phyloP scores from a whole-genome alignment of 2,797 vertebrate species.

The Coregonus suidteri region DNA sequence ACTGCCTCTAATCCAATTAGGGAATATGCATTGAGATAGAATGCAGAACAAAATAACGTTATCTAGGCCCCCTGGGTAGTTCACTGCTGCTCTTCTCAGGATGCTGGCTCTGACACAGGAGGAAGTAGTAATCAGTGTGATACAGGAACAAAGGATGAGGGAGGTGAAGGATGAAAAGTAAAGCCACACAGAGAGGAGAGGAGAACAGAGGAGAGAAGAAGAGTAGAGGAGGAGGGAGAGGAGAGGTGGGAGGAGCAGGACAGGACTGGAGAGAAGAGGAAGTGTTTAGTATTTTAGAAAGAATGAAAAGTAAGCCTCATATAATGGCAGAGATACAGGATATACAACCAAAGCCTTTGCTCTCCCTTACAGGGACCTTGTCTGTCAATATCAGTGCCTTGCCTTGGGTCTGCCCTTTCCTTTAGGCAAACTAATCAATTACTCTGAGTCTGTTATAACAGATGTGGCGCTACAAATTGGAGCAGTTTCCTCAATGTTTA shows the following conservation, averaged over 20 bases:
- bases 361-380: neutral
- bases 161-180: neutral
- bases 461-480: too few relatives aligned
- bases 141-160: neutral
- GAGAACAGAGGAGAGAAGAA: neutral
- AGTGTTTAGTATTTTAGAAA: too few relatives aligned
- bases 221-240: neutral
- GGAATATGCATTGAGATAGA: slow-evolving; percentile 52
- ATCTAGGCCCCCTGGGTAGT: slow-evolving; percentile 21
- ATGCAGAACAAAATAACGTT: slow-evolving; percentile 47
- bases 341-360: neutral
- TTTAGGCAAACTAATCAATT: slow-evolving; percentile 6
- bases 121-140: neutral
- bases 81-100: slow-evolving; percentile 8
- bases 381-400: neutral
- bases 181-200: neutral
- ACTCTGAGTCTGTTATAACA: neutral
- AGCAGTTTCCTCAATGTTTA: neutral
- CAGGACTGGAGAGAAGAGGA: neutral
- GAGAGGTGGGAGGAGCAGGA: neutral
- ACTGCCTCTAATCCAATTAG: slow-evolving; percentile 64
- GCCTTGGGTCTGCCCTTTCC: slow-evolving; percentile 13
- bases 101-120: neutral
- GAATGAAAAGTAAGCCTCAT: neutral
- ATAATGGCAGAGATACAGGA: neutral